phyloP scores from a whole-genome alignment of 1,140 invertebrate genomes.

The Euwallacea fornicatus region DNA sequence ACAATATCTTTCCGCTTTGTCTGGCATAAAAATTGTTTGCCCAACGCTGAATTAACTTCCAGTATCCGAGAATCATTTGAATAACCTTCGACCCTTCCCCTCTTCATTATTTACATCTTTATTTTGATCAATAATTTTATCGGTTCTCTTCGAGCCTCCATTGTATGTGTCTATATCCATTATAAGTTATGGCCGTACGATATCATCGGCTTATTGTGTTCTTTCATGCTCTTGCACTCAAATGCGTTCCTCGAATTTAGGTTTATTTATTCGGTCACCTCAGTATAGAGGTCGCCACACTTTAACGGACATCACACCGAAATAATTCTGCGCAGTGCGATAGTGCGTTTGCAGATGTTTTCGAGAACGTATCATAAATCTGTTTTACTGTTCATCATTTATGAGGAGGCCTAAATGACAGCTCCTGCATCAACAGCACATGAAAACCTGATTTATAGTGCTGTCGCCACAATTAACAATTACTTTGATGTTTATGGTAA shows the following conservation, averaged over 20 bases:
- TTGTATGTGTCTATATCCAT: conserved; percentile 43
- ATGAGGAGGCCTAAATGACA: too few species aligned
- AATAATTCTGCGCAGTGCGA: neutral
- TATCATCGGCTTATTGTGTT: conserved; percentile 44
- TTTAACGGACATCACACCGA: conserved; percentile 15
- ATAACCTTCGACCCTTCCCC: conserved; percentile 46
- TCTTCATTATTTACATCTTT: conserved; percentile 49
- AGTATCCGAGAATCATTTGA: conserved; percentile 43
- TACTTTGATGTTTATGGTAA: too few species aligned
- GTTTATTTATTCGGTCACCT: conserved; percentile 33
- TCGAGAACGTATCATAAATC: neutral
- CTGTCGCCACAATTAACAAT: too few species aligned
- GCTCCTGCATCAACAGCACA: too few species aligned
- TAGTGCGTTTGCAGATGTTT: neutral
- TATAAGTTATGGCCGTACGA: conserved; percentile 46
- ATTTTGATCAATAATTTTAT: conserved; percentile 48
- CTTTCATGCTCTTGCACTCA: conserved; percentile 35
- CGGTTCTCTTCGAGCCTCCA: conserved; percentile 39
- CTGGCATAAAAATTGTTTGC: neutral
- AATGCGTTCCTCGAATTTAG: conserved; percentile 25
- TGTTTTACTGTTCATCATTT: neutral
- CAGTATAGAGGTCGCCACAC: conserved; percentile 9
- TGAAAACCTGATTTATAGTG: too few species aligned
- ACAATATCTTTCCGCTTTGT: too few species aligned
- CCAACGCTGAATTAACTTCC: conserved; percentile 27